Evolutionary conservation across 2,888 invertebrate species (phyloP), one percentile per base, ranked within the genome.

Genomic region (Epicampocera succincta): DNA sequence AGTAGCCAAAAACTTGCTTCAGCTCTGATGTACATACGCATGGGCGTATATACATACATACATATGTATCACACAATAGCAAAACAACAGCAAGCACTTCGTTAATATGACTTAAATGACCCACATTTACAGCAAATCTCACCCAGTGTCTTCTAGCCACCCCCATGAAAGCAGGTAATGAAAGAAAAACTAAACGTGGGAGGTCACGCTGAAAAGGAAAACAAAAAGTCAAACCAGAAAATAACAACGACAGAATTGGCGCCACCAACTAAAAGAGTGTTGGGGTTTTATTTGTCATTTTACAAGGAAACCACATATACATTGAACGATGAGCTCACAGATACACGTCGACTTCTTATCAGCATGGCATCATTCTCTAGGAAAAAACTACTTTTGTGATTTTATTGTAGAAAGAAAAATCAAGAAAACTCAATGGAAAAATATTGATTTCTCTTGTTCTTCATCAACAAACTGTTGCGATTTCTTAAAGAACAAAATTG

Each of bases 201-300:
- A 68, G 38, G 44, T 61, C 33, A 76, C 52, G 19, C n/a, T 46
- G 33, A 8, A 40, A 1, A 58, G 12, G 58, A 33, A 72, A 52
- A 80, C 44, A 40, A 54, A 21, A 4, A 80, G 58, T 63, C 61
- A 63, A 54, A 25, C 17, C 42, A 80, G 56, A 69, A 68, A 44
- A 69, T 38, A 3, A 75, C 42, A 69, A 75, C 56, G 74, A 74
- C 60, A 69, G 48, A 71, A 56, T 12, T 75, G 80, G 74, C 80
- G 75, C 80, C 80, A 58, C 52, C 48, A 38, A 42, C 21, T 69
- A 74, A 33, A 58, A 42, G 3, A 21, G 52, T 42, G 33, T 29
- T 33, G 17, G 74, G 56, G 13, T 63, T 29, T 46, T 63, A 29
- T 63, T 56, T 42, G n/a, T 48, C 25, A 40, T 50, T 50, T 13